Evolutionary conservation across 2,113 vertebrate species (phyloP), one percentile per base, ranked within the genome.

Genomic region (Cyprinodon brontotheroides): DNA sequence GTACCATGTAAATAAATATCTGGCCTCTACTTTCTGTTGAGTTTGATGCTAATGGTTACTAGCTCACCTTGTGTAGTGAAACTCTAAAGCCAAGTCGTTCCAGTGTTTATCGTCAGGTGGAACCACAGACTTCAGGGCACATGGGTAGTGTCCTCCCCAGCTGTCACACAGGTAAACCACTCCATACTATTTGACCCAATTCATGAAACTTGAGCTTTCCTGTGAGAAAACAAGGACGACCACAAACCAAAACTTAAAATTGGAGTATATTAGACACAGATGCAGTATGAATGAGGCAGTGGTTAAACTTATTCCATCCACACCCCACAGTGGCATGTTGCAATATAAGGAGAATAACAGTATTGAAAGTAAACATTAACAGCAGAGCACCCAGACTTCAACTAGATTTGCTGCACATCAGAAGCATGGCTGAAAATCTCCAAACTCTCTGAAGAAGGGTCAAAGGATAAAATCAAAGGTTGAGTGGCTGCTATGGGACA

Each of bases 91-190:
- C 71, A 99, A 93, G 87, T 99, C 98, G 15, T 99, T 99, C 98
- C 98, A 99, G 92, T 99, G 98, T 92, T 99, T 99, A 85, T 99
- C 98, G n/a, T 99, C 98, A 0, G 97, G 97, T 6, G 98, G 98
- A 0, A 99, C 96, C 29, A 99, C 98, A 0, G 98, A 99, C 85
- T 99, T 99, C 12, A 99, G 92, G 0, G 98, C 98, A 74, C 98
- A 99, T 1, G 97, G 97, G 87, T 96, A 96, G 75, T 94, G 96
- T 0, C 97, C 97, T 0, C 96, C 98, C 98, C 98, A 99, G 66
- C 70, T 96, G 89, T 99, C 98, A 85, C 98, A 99, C 77, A 99
- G 79, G 84, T 99, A 99, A 36, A 99, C 98, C 29, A 99, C 98
- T 2, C 98, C 98, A 0, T 99, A 99, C 85, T n/a, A n/a, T n/a